Evolutionary conservation across 2,113 vertebrate species (phyloP).

Genomic region (Cervus canadensis): DNA sequence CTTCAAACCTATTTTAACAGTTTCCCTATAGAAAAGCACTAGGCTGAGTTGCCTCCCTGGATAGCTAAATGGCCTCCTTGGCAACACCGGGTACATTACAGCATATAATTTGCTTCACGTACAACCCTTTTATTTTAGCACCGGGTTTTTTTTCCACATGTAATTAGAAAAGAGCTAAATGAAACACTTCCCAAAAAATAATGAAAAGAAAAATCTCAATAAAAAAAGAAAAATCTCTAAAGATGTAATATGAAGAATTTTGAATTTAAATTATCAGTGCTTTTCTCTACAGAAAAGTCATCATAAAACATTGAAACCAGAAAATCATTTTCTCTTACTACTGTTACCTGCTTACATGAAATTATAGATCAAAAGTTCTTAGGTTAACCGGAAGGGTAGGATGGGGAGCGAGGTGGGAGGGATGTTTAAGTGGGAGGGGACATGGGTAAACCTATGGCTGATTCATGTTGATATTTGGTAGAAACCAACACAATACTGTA

Average conservation of each 20-base stretch:
- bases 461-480: not conserved
- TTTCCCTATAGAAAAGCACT: not conserved
- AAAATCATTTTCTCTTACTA: slow-evolving; percentile 22
- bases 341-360: not conserved
- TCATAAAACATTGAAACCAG: not conserved
- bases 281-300: not conserved
- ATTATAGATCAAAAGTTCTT: not conserved
- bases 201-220: not conserved
- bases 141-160: not conserved
- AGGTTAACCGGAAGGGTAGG: not conserved
- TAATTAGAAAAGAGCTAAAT: slow-evolving; percentile 6
- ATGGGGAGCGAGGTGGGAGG: not conserved
- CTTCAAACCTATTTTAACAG: slow-evolving; percentile 37
- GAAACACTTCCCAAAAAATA: slow-evolving; percentile 3
- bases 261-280: not conserved
- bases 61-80: not conserved
- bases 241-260: not conserved
- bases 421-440: not conserved
- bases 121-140: not conserved
- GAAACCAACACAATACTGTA: not conserved
- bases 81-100: not conserved
- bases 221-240: not conserved
- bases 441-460: not conserved
- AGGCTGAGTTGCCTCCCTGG: not conserved
- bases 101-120: not conserved